Evolutionary conservation across 2,113 vertebrate genomes (phyloP).

Genomic region (Scartelaos histophorus): DNA sequence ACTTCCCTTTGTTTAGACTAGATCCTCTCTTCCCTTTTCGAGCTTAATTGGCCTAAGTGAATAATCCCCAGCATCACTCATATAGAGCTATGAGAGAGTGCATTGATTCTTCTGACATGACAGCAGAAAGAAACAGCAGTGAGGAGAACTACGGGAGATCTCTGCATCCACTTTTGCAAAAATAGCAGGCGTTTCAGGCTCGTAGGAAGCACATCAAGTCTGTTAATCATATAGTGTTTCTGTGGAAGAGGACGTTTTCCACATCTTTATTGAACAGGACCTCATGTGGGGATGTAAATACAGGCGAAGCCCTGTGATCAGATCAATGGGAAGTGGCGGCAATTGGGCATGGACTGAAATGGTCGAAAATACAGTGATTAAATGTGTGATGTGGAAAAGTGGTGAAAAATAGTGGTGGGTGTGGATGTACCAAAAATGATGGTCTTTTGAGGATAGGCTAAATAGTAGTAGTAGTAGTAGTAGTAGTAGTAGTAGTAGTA

Average conservation of each 20-base stretch:
- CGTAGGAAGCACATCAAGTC: neutral
- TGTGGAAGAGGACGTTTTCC: slow-evolving; percentile 1
- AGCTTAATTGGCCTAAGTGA: slow-evolving; percentile 31
- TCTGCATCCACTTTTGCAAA: slow-evolving; percentile 13
- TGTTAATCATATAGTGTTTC: neutral
- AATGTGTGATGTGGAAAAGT: neutral
- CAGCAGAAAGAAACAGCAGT: slow-evolving; percentile 8
- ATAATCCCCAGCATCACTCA: slow-evolving; percentile 23
- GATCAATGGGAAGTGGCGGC: neutral
- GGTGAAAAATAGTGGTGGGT: neutral
- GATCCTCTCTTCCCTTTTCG: slow-evolving; percentile 18
- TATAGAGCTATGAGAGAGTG: slow-evolving; percentile 24
- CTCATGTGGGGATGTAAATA: neutral
- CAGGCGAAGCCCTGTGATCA: neutral
- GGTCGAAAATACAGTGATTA: neutral
- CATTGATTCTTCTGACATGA: slow-evolving; percentile 41
- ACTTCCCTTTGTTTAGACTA: slow-evolving; percentile 18
- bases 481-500: too few species aligned
- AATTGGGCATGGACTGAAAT: neutral
- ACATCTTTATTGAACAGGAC: neutral
- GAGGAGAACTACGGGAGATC: slow-evolving; percentile 9
- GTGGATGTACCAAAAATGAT: neutral
- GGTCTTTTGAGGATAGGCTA: neutral
- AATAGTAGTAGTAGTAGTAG: neutral
- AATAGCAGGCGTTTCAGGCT: slow-evolving; percentile 5